Percentiles rank a stretch among this genome's conserved stretches.
Conservation (phyloP, 2,113 vertebrate genomes). For the Felis chaus region DNA sequence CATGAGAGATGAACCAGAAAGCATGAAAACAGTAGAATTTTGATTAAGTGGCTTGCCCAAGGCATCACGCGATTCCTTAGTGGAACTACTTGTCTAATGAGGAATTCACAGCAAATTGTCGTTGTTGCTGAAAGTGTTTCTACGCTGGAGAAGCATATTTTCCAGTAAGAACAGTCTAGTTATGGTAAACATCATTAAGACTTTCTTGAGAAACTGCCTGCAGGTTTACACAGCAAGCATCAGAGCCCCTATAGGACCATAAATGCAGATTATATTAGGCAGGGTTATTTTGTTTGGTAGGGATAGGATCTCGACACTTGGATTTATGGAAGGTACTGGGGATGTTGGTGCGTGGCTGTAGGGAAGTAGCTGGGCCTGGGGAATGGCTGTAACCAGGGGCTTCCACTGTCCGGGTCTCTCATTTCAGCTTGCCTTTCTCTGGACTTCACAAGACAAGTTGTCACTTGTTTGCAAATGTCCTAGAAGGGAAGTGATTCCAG, state of each 20-base stretch:
- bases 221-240: background rate
- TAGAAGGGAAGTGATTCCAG: background rate
- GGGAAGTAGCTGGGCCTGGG: background rate
- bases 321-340: background rate
- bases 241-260: background rate
- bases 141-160: background rate
- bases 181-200: background rate
- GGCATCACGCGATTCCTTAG: background rate
- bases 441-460: background rate
- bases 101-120: background rate
- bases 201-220: background rate
- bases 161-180: background rate
- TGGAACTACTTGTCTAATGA: background rate
- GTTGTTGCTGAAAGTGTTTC: background rate
- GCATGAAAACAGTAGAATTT: background rate
- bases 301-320: background rate
- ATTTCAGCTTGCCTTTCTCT: background rate
- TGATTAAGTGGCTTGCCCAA: background rate
- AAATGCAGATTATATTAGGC: background rate
- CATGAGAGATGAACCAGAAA: background rate
- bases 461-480: background rate
- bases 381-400: rapidly evolving
- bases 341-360: background rate
- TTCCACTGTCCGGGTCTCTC: background rate
- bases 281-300: background rate